A percentile compares a stretch with the other conserved stretches of the same genome.
phyloP scores from a whole-genome alignment of 2,113 vertebrate genomes.

The Ia io region DNA sequence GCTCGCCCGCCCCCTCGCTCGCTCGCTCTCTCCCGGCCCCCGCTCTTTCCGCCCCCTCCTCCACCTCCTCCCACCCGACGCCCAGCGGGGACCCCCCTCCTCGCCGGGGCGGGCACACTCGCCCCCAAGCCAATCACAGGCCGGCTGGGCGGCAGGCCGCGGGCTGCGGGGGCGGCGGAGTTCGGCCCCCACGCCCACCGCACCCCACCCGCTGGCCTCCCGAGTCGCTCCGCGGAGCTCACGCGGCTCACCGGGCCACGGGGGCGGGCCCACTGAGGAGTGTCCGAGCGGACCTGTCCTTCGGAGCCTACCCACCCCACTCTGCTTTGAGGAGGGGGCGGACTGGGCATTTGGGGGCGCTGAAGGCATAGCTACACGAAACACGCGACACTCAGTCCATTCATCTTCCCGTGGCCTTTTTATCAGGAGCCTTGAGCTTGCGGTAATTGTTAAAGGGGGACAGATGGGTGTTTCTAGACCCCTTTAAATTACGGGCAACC shows the following conservation, averaged over 20 bases:
- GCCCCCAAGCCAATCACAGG: slow-evolving; percentile 74
- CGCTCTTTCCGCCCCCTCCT: slow-evolving; percentile 64
- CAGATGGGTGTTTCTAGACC: slow-evolving; percentile 46
- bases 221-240: background rate
- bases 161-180: background rate
- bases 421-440: background rate
- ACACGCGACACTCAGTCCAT: background rate
- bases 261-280: background rate
- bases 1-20: background rate
- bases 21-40: slow-evolving; percentile 3
- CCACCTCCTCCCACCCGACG: slow-evolving; percentile 46
- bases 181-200: slow-evolving; percentile 21
- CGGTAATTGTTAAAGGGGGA: background rate
- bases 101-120: slow-evolving; percentile 63
- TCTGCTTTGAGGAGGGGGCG: background rate
- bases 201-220: background rate
- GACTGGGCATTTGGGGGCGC: background rate
- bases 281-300: background rate
- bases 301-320: background rate
- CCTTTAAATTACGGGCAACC: slow-evolving; percentile 54
- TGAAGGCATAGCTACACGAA: background rate
- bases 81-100: slow-evolving; percentile 54
- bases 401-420: background rate
- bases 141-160: slow-evolving; percentile 53
- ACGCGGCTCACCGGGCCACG: background rate